Percentiles rank a stretch among this genome's conserved stretches.
phyloP scores from a whole-genome alignment of 2,113 vertebrate genomes.

The Cathartes aura region DNA sequence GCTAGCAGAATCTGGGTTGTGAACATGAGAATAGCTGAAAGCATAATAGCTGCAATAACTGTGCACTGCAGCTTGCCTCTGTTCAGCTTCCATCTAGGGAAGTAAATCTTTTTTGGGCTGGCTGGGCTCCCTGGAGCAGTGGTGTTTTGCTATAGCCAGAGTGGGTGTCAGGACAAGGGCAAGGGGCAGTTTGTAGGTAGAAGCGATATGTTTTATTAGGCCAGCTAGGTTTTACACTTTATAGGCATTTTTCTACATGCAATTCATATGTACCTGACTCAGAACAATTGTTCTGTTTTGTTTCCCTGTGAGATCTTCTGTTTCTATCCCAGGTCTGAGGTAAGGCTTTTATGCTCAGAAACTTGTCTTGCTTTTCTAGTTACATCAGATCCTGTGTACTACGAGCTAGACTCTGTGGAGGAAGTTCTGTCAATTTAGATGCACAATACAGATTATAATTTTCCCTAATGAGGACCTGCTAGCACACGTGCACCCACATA shows the following conservation, averaged over 20 bases:
- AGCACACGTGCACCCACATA: not conserved
- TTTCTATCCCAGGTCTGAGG: not conserved
- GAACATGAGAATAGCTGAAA: not conserved
- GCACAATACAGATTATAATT: constrained; percentile 37
- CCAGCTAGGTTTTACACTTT: not conserved
- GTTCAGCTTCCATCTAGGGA: not conserved
- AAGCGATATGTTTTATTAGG: not conserved
- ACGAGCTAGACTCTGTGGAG: not conserved
- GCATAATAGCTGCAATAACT: not conserved
- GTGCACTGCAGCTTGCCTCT: not conserved
- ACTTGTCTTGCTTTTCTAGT: not conserved
- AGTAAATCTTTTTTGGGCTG: not conserved
- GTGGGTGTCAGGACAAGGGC: not conserved
- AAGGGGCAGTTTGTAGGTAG: not conserved
- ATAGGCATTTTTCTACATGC: not conserved
- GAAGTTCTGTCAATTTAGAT: constrained; percentile 39
- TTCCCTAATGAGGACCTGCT: constrained; percentile 44
- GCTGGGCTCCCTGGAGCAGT: not conserved
- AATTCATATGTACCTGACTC: fast-evolving
- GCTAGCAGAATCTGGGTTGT: not conserved
- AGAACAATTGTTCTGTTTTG: not conserved
- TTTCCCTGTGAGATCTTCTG: not conserved
- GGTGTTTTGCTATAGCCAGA: not conserved
- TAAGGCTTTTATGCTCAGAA: not conserved
- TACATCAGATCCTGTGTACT: not conserved